Evolutionary conservation across 1,140 invertebrate species (phyloP), one percentile per base, ranked within the genome.

Genomic region (Agraylea sexmaculata): DNA sequence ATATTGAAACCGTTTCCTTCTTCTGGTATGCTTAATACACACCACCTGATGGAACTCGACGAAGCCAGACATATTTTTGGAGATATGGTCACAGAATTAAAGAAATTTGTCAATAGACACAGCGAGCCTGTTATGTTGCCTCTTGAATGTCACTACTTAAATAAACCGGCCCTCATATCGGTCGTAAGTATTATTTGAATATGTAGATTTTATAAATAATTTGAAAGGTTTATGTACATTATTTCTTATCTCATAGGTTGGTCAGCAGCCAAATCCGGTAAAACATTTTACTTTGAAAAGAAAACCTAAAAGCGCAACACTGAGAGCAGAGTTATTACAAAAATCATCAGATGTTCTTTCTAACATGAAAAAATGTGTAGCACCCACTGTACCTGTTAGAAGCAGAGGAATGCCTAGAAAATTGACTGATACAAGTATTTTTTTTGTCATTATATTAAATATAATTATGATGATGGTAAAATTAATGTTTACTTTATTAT

Each of bases 241-340:
- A 25, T 25, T 25, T 25, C 6, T 25, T 6, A 25, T 25, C 6
- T 47, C 53, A 17, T 46, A 69, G 65, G 68, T 78, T 50, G 74
- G 75, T 11, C 70, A 77, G 46, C 70, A 75, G 52, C 74, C 74
- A 28, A 56, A 40, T 30, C 72, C 78, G 30, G 68, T 74, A 1
- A 94, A 95, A 66, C 91, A 97, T 68, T 98, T 98, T 57, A 87
- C 82, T 20, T 59, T 96, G 2, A 94, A 92, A 66, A 76, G 89
- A 34, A 95, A 95, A 65, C 89, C 91, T 4, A 98, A 98, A 66
- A 94, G 91, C 41, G 87, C 88, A 1, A 77, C 85, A 2, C 63
- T 97, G 15, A 71, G 90, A 43, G 84, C 82, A 19, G 92, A 97
- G 56, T 62, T 96, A 12, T 57, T 96, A 21, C 85, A 89, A 52